A percentile compares a stretch with the other conserved stretches of the same genome.
Conservation (phyloP, 1,140 invertebrate genomes). For the Ladona fulva region DNA sequence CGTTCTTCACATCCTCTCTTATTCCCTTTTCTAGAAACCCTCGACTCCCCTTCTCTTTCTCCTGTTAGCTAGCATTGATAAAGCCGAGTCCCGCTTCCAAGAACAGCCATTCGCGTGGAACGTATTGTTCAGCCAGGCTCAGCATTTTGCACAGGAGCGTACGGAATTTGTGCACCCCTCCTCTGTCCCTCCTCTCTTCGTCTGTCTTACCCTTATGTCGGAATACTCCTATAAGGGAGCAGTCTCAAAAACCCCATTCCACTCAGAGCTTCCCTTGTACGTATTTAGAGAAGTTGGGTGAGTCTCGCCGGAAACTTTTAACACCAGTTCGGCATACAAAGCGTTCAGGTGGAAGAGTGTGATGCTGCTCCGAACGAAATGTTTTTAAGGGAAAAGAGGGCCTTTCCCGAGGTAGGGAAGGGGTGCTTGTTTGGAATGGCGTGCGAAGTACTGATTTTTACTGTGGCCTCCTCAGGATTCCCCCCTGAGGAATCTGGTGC, state of each 20-base stretch:
- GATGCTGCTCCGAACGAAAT: not conserved
- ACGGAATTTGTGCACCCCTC: not conserved
- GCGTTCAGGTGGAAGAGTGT: not conserved
- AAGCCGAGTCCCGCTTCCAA: not conserved
- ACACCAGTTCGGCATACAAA: constrained; percentile 4
- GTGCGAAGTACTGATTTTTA: no score
- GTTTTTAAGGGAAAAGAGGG: not conserved
- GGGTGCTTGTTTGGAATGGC: no score
- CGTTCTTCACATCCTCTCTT: not conserved
- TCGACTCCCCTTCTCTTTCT: not conserved
- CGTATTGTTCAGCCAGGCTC: constrained; percentile 2
- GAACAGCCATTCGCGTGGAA: constrained; percentile 1
- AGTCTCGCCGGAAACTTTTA: constrained; percentile 4
- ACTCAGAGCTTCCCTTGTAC: not conserved
- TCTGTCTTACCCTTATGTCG: not conserved
- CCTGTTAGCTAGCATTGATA: not conserved
- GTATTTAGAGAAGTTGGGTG: constrained; percentile 3
- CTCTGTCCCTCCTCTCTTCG: not conserved
- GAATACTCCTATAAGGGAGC: not conserved
- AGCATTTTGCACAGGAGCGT: not conserved
- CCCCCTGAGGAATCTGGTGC: no score
- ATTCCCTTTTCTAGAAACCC: not conserved
- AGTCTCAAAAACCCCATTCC: not conserved
- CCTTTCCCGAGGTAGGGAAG: no score
- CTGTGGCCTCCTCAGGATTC: no score